Conservation (phyloP, 1,140 invertebrate genomes). For the Pollicipes pollicipes region DNA sequence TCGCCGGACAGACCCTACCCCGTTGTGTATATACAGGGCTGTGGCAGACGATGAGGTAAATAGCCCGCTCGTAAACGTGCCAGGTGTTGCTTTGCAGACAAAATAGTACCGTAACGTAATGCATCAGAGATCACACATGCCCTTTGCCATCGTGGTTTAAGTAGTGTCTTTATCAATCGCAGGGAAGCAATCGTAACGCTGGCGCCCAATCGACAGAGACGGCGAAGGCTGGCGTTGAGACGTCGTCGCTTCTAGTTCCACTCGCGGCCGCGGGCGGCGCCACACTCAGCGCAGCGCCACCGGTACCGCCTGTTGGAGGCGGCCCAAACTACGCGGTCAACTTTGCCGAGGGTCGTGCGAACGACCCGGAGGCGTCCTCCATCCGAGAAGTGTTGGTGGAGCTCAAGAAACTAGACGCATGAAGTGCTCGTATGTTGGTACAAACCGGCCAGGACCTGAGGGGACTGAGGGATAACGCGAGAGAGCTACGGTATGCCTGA, state of each 20-base stretch:
- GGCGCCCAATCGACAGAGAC: neutral
- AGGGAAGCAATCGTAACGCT: too few species aligned
- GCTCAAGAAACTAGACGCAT: neutral
- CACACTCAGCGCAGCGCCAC: too few species aligned
- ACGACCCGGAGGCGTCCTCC: neutral
- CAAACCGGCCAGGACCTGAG: neutral
- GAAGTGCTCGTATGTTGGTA: too few species aligned
- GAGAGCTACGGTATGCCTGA: neutral
- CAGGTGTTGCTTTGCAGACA: too few species aligned
- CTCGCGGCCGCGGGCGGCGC: too few species aligned
- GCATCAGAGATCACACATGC: too few species aligned
- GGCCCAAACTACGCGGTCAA: neutral
- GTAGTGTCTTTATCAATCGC: too few species aligned
- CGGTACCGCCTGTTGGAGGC: neutral
- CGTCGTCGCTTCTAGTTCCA: neutral
- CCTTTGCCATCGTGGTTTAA: too few species aligned
- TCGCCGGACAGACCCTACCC: neutral
- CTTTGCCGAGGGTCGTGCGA: neutral
- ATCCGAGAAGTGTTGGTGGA: neutral
- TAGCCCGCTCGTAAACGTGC: too few species aligned
- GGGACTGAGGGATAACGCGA: neutral
- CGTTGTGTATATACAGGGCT: neutral
- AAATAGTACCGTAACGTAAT: neutral
- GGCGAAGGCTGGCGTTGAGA: neutral
- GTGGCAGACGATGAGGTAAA: neutral